Base-by-base conservation (phyloP, 2,113 vertebrate genomes). In the Gasterosteus nipponicus region DNA sequence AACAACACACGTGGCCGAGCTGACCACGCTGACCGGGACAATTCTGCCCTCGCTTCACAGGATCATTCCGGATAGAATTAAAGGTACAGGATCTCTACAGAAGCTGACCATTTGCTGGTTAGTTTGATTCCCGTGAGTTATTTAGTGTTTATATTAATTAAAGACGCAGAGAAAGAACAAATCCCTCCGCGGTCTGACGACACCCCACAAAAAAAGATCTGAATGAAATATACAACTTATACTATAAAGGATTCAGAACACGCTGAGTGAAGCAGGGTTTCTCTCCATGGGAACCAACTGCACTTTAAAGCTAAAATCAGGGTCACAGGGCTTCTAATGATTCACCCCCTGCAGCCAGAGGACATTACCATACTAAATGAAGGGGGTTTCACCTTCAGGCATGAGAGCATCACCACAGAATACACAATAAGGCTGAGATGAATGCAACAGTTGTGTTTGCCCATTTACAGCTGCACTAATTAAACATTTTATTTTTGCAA, bases 321-420 rank as follows among this genome's bases (percentile, higher is more conserved):
- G 11, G 54, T 57, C 1, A 4, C 46, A 54, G 53, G 0, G 69
- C 77, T 77, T 82, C 65, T 41, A 1, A 82, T 80, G 83, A 59
- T 38, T 78, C 38, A 59, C 5, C 58, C n/a, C 56, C 59, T 53
- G 59, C 39, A 76, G 68, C 8, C 2, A 18, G 33, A 61, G 10
- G 1, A 26, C 11, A 75, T 86, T 82, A 76, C 29, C 79, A 83
- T 75, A 31, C 42, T 7, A 19, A 69, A 75, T 16, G 41, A 10
- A 9, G 58, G 70, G 59, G 39, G 41, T 80, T 75, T 80, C 47
- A 82, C 73, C 62, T 78, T n/a, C 7, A 73, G 75, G 51, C 49
- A 10, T 31, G 75, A 22, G 31, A 44, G 67, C 69, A 54, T 63
- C 60, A 66, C 73, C 39, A 64, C 75, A 81, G 78, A 75, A 68